Evolutionary conservation across 2,797 vertebrate species (phyloP), one percentile per base, ranked within the genome.

Genomic region (Hoplostethus mediterraneus): DNA sequence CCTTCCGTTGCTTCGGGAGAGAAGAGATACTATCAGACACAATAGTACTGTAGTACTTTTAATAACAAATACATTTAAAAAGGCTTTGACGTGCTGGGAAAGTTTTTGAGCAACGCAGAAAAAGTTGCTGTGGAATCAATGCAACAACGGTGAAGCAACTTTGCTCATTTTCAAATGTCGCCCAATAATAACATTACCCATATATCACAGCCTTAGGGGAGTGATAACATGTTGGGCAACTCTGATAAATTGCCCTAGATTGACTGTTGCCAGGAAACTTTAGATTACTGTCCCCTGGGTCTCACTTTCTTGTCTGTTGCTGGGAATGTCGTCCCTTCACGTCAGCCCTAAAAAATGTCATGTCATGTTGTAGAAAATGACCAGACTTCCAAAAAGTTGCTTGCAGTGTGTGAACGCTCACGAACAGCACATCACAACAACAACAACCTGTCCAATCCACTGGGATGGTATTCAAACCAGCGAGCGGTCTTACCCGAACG

Each of bases 1-100:
- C 97, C 72, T 98, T 98, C 49, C 96, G 93, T 89, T 97, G 97
- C 98, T 99, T 86, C 67, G 38, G 73, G 54, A 55, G 45, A 52
- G 45, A 73, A 40, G 14, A 42, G n/a, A 73, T 3, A 69, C 2
- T 2, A 0, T 44, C 3, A 44, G 42, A 44, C 3, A 13, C 12
- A 13, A 13, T 6, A 31, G 13, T 16, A 14, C 12, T 55, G 30
- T 21, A 21, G 21, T 21, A 21, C 21, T 55, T 21, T 31, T 13
- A 33, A 55, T 28, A 7, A 48, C n/a, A 3, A 48, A 48, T 11
- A 3, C 1, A 14, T 9, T 44, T 44, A 44, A 44, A 44, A 21
- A 21, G 9, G 12, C 17, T 51, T n/a, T 17, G 48, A 51, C 48
- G 21, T 8, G 17, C 16, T 17, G 48, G n/a, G n/a, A 21, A 33